A percentile compares a stretch with the other conserved stretches of the same genome.
Evolutionary conservation across 92 coral and sea anemone species (phyloP).

Genomic region (Pocillopora meandrina): DNA sequence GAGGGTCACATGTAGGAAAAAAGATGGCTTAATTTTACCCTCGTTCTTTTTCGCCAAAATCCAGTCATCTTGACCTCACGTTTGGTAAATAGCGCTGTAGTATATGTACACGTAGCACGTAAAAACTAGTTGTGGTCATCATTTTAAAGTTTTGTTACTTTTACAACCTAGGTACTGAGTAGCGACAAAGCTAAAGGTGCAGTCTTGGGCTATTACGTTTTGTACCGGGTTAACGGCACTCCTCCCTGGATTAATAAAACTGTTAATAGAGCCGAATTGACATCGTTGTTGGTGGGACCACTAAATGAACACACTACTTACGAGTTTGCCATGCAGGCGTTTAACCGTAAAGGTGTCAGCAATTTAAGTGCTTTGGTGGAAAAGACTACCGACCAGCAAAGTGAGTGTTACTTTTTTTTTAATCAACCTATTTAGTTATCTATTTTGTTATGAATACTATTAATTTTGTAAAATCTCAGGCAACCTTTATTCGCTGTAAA

Average conservation of each 20-base stretch:
- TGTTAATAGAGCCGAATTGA: neutral
- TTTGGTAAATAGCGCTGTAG: too few relatives aligned
- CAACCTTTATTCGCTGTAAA: too few relatives aligned
- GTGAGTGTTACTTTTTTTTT: neutral
- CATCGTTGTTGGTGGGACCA: neutral
- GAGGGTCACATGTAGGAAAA: too few relatives aligned
- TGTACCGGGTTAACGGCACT: neutral
- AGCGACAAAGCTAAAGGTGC: conserved; percentile 8
- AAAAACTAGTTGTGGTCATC: too few relatives aligned
- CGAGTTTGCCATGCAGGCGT: conserved; percentile 22
- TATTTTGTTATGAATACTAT: neutral
- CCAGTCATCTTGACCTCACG: too few relatives aligned
- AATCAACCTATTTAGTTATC: neutral
- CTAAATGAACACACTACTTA: neutral
- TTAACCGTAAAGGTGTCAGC: conserved; percentile 24
- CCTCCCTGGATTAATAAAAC: neutral
- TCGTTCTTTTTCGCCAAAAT: too few relatives aligned
- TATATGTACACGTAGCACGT: too few relatives aligned
- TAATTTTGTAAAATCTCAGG: too few relatives aligned
- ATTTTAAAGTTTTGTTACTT: too few relatives aligned
- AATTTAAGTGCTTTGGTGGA: neutral
- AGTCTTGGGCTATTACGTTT: neutral
- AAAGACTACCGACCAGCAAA: neutral
- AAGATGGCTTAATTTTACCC: too few relatives aligned
- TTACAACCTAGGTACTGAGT: conserved; percentile 4